A percentile compares a stretch with the other conserved stretches of the same genome.
phyloP scores from a whole-genome alignment of 2,113 vertebrate genomes.

The Pachyramphus minor region DNA sequence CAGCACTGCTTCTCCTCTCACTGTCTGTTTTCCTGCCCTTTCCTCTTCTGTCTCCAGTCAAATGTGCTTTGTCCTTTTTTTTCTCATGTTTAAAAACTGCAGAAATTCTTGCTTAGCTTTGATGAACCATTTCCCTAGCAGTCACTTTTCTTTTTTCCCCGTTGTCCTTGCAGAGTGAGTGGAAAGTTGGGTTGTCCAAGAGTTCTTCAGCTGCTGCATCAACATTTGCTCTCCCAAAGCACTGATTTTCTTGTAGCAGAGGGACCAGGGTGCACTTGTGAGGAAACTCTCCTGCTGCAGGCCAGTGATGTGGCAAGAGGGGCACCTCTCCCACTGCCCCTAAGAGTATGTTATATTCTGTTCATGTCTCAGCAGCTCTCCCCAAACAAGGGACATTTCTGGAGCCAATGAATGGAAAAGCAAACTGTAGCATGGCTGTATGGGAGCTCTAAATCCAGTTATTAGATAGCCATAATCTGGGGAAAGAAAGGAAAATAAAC shows the following conservation, averaged over 20 bases:
- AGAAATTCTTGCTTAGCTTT: neutral
- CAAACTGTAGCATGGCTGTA: neutral
- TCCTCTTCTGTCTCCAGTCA: neutral
- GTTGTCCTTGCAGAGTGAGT: neutral
- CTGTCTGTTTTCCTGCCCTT: neutral
- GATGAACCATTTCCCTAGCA: neutral
- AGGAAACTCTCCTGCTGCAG: neutral
- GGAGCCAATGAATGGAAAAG: neutral
- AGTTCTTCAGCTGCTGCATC: neutral
- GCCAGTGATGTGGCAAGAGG: neutral
- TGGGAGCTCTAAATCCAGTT: neutral
- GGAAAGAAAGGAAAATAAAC: neutral
- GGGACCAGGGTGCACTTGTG: neutral
- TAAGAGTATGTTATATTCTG: neutral
- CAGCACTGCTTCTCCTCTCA: neutral
- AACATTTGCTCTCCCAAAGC: neutral
- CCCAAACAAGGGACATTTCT: neutral
- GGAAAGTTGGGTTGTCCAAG: neutral
- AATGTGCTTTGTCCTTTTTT: neutral
- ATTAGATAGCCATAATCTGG: neutral
- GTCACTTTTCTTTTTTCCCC: neutral
- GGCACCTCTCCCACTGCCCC: rapidly evolving
- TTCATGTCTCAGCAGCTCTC: neutral
- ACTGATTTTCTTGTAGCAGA: neutral
- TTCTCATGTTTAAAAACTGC: neutral